A percentile compares a stretch with the other conserved stretches of the same genome.
These are phyloP conservation scores for Trinectes maculatus DNA, from an alignment of 2,113 vertebrate genomes.

Conservation along the genomic window DNA sequence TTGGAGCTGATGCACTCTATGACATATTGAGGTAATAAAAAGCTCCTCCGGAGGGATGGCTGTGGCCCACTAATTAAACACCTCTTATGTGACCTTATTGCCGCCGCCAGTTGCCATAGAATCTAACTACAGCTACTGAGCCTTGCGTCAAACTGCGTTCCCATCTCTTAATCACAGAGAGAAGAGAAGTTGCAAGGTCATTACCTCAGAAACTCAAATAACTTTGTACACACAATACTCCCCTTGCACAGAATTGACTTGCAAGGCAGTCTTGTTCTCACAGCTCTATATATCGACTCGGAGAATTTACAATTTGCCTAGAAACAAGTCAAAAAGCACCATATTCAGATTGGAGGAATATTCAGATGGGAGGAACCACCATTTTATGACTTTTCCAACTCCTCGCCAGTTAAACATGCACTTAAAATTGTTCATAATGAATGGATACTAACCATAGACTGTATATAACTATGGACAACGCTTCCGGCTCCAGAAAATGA, in stretches of 20 bases:
- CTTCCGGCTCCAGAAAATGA: no score
- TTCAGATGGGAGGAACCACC: no score
- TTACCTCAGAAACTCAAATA: conserved; percentile 68
- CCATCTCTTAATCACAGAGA: conserved; percentile 61
- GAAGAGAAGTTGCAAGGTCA: conserved; percentile 69
- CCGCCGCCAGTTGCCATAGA: conserved; percentile 73
- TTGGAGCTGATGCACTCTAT: conserved; percentile 69
- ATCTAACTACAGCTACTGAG: conserved; percentile 61
- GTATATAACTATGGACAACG: no score
- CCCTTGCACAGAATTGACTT: conserved; percentile 55
- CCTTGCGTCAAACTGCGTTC: conserved; percentile 72
- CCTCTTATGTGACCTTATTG: conserved; percentile 80
- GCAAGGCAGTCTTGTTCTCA: conserved; percentile 29
- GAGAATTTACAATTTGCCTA: conserved; percentile 7
- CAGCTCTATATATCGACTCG: not conserved
- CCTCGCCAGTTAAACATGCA: no score
- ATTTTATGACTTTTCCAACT: no score
- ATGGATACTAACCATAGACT: no score
- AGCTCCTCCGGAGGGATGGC: conserved; percentile 74
- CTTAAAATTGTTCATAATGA: no score
- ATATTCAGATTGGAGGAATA: not conserved
- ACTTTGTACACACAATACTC: conserved; percentile 59
- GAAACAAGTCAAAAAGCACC: not conserved
- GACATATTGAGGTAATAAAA: conserved; percentile 86
- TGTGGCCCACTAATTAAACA: conserved; percentile 84